Evolutionary conservation across 2,797 vertebrate genomes (phyloP), one percentile per base, ranked within the genome.

Genomic region (Xenopus petersii): DNA sequence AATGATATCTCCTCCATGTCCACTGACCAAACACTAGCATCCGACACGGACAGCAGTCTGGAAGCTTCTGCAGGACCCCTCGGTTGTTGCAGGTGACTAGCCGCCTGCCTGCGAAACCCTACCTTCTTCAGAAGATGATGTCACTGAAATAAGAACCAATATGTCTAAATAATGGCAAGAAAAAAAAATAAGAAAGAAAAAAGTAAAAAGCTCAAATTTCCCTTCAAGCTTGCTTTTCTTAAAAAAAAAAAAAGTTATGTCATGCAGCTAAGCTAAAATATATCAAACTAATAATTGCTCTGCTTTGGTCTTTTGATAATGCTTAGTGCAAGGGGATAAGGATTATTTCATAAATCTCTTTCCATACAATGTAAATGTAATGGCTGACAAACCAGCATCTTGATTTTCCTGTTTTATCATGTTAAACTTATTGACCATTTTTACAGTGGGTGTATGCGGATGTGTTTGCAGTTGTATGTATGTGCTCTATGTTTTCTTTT

Each of bases 51-150:
- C 95, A 99, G 97, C 95, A 99, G 97, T 93, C 92, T 99, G 93
- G 98, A 99, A 96, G 96, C 98, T 88, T 98, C 98, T 76, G 93
- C 95, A 33, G 98, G 97, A 93, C 95, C 98, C 85, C 93, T 99
- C 81, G 97, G 98, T 92, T 99, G 98, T 93, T 99, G 98, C 96
- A 99, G 98, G 97, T 98, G 98, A 99, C 98, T 99, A 99, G 96
- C 98, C 90, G 98, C 97, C 97, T 98, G 98, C 95, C 94, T 99
- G 92, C 95, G 97, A 91, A 98, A 97, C 94, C 97, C 97, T 83
- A 87, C 93, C 87, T 99, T 98, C 95, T 99, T 99, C 93, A 94
- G 95, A 91, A 94, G 95, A 89, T 99, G 94, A 99, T 88, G 83
- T 46, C 79, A 83, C 85, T 84, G 85, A 85, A 83, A 81, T 42